Percentiles rank a stretch among this genome's conserved stretches.
These are phyloP conservation scores for Cirrhinus molitorella DNA, from an alignment of 2,797 vertebrate genomes.

Conservation along the genomic window DNA sequence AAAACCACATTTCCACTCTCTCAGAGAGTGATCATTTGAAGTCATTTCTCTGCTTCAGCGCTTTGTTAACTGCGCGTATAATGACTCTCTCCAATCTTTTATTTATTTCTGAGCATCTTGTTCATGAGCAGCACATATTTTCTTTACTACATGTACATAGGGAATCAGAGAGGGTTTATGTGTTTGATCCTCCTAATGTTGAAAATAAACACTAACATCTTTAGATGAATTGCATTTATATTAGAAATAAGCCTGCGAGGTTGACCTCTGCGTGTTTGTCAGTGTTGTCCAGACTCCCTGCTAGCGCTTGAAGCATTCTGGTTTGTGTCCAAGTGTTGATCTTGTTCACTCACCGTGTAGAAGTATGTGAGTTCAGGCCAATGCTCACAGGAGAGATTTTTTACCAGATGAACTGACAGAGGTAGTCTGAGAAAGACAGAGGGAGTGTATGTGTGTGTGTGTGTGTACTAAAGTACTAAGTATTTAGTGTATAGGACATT, in stretches of 20 bases:
- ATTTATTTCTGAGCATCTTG: conserved; percentile 18
- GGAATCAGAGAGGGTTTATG: not conserved
- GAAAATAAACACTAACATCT: conserved; percentile 52
- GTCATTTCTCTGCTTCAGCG: conserved; percentile 33
- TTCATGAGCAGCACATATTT: conserved; percentile 10
- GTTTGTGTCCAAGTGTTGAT: conserved; percentile 52
- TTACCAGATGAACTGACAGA: conserved; percentile 49
- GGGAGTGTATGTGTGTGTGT: no score
- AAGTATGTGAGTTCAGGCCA: conserved; percentile 49
- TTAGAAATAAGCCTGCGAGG: conserved; percentile 40
- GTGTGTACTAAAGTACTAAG: not conserved
- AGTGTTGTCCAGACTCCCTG: conserved; percentile 43
- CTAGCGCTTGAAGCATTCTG: conserved; percentile 35
- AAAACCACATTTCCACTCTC: conserved; percentile 30
- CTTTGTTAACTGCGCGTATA: conserved; percentile 32
- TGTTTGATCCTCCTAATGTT: not conserved
- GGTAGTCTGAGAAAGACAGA: conserved; percentile 8
- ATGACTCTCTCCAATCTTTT: conserved; percentile 22
- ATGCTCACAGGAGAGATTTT: conserved; percentile 54
- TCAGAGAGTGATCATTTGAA: conserved; percentile 40
- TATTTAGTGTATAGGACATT: not conserved
- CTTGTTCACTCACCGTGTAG: conserved; percentile 41
- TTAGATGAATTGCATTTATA: conserved; percentile 62
- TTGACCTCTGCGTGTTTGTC: conserved; percentile 55
- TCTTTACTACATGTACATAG: not conserved